Percentiles rank a stretch among this genome's conserved stretches.
These are phyloP conservation scores for Catagonus wagneri DNA, from an alignment of 2,113 vertebrate species.

Conservation along the genomic window DNA sequence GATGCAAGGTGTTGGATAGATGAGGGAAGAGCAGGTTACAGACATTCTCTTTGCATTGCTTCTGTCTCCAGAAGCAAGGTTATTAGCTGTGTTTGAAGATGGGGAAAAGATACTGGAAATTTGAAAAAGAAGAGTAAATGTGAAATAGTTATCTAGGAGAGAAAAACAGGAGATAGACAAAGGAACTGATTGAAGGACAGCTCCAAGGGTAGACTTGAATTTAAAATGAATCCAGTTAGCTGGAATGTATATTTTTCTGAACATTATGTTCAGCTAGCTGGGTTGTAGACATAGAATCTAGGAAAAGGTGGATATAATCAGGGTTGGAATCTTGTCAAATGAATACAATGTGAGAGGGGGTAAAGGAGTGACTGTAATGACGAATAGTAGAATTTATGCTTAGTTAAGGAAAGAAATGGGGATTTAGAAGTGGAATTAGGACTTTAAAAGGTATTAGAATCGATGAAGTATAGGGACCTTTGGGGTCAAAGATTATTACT, in stretches of 20 bases:
- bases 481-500: neutral
- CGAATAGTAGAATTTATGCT: neutral
- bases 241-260: constrained; percentile 39
- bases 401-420: neutral
- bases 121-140: neutral
- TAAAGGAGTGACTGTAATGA: neutral
- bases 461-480: neutral
- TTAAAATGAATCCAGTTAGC: neutral
- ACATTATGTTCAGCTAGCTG: neutral
- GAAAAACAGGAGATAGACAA: constrained; percentile 26
- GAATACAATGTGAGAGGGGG: neutral
- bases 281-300: neutral
- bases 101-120: neutral
- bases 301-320: neutral
- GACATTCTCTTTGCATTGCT: constrained; percentile 5
- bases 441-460: neutral
- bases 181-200: neutral
- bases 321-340: neutral
- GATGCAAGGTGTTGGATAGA: neutral
- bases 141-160: constrained; percentile 32
- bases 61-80: neutral
- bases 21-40: neutral
- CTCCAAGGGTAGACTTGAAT: constrained; percentile 2
- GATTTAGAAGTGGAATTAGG: neutral
- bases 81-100: neutral